A percentile compares a stretch with the other conserved stretches of the same genome.
These are phyloP conservation scores for Clanis bilineata DNA, from an alignment of 2,888 invertebrate species.

Conservation along the genomic window DNA sequence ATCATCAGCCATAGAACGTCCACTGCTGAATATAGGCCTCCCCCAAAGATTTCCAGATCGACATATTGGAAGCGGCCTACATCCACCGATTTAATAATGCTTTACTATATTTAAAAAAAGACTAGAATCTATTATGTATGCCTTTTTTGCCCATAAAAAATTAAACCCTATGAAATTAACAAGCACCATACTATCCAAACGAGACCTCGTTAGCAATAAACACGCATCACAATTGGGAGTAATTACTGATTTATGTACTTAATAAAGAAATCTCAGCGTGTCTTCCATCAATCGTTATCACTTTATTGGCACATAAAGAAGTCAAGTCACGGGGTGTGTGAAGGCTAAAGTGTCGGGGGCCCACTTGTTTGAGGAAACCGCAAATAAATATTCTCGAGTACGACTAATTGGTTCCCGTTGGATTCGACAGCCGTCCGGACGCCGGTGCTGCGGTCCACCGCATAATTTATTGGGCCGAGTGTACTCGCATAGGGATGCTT, in stretches of 20 bases:
- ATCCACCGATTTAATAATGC: too few relatives aligned
- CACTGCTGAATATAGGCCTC: too few relatives aligned
- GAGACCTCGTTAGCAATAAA: not conserved
- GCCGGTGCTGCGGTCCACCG: conserved; percentile 62
- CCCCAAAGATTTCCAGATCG: too few relatives aligned
- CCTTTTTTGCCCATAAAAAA: not conserved
- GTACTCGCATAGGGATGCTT: conserved; percentile 44
- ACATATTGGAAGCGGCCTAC: too few relatives aligned
- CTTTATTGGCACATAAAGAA: conserved; percentile 51
- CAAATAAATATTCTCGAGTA: conserved; percentile 76
- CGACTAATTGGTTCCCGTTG: conserved; percentile 79
- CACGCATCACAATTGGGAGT: not conserved
- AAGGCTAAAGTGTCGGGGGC: conserved; percentile 55
- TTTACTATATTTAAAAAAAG: too few relatives aligned
- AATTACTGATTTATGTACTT: conserved; percentile 11
- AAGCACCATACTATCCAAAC: not conserved
- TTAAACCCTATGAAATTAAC: not conserved
- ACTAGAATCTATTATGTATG: too few relatives aligned
- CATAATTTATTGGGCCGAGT: conserved; percentile 73
- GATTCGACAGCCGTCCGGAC: conserved; percentile 71
- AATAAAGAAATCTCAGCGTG: conserved; percentile 19
- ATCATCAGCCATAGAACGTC: too few relatives aligned
- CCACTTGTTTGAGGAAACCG: conserved; percentile 71
- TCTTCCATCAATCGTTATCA: conserved; percentile 41
- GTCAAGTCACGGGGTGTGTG: conserved; percentile 53